Evolutionary conservation across 2,797 vertebrate species (phyloP), one percentile per base, ranked within the genome.

Genomic region (Rhinella marina): DNA sequence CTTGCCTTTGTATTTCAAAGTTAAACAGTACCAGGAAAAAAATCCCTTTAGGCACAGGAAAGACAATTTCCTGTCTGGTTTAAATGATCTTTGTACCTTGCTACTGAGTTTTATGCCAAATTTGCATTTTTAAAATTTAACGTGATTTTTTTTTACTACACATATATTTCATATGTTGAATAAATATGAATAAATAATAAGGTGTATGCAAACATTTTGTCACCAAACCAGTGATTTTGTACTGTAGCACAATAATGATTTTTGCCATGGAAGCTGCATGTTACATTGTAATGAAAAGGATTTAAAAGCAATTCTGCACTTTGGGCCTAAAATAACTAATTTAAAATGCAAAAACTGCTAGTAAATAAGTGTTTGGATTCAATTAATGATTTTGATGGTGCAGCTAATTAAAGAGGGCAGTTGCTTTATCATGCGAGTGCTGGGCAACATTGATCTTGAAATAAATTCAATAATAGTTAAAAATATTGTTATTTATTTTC

Each of bases 31-130:
- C 19, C 27, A 59, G 12, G 48, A 62, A 83, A 41, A 59, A 73
- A 25, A n/a, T n/a, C 32, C 50, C 87, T 84, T 72, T 32, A 84
- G 77, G 87, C 81, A 62, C 41, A 62, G 6, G 27, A 23, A 29
- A 82, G 52, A 41, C 61, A 68, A 86, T 86, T 68, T 86, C 57
- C 79, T 82, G 79, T n/a, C 57, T 82, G 27, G 52, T 77, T 77
- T 75, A 52, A 88, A 82, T 81, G 27, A 85, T 23, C 32, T 82
- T 32, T 77, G 29, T 64, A 68, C 21, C 23, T 7, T 83, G 12
- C 17, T 50, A 50, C 81, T 16, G 9, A 59, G 72, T 50, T 79
- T 5, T 56, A 85, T 81, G 21, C 12, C 13, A 72, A 25, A 85
- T 81, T 62, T 25, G 68, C 83, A 85, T 62, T 52, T 88, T 85